Percentiles rank a stretch among this genome's conserved stretches.
Conservation (phyloP, 2,888 invertebrate genomes). For the Lymantria monacha region DNA sequence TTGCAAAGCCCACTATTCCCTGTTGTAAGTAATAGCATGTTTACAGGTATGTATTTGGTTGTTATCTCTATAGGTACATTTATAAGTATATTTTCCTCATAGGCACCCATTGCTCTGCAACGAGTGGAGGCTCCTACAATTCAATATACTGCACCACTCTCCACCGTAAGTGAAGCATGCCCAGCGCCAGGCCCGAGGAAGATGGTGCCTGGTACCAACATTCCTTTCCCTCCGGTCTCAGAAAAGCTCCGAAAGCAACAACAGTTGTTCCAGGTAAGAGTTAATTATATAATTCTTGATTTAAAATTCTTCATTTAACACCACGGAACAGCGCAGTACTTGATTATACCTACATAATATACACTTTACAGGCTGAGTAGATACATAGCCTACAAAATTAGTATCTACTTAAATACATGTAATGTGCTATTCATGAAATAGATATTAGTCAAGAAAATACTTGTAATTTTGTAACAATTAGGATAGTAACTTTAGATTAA, state of each 20-base stretch:
- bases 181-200: slow-evolving; percentile 53
- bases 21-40: slow-evolving; percentile 55
- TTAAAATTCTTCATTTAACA: too few relatives aligned
- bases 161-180: slow-evolving; percentile 66
- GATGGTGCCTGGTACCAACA: slow-evolving; percentile 70
- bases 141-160: slow-evolving; percentile 66
- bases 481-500: too few relatives aligned
- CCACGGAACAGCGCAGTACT: too few relatives aligned
- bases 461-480: too few relatives aligned
- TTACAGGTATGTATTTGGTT: slow-evolving; percentile 9
- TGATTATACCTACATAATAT: too few relatives aligned
- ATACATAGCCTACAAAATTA: too few relatives aligned
- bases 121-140: slow-evolving; percentile 67
- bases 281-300: background rate
- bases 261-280: slow-evolving; percentile 66
- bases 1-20: slow-evolving; percentile 73
- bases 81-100: slow-evolving; percentile 17
- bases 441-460: too few relatives aligned
- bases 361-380: too few relatives aligned
- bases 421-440: too few relatives aligned
- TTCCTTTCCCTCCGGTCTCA: slow-evolving; percentile 58
- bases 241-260: slow-evolving; percentile 61
- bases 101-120: slow-evolving; percentile 74
- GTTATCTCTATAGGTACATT: slow-evolving; percentile 8
- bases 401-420: too few relatives aligned